Conservation (phyloP, 2,797 vertebrate genomes). For the Muscicapa striata region DNA sequence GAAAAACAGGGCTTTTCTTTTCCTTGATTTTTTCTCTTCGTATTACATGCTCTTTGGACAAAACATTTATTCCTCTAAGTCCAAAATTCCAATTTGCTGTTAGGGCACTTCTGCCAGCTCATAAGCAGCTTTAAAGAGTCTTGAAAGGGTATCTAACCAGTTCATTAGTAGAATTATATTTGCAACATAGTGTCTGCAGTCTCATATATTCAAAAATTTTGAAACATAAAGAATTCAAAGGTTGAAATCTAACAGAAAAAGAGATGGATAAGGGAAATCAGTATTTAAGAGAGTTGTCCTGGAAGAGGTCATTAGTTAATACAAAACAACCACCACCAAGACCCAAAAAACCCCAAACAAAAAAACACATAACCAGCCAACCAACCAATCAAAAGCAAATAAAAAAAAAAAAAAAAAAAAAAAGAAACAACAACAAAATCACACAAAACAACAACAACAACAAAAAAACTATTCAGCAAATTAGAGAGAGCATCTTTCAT, state of each 20-base stretch:
- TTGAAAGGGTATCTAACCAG: not conserved
- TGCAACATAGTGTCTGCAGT: not conserved
- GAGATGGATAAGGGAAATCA: not conserved
- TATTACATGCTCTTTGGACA: not conserved
- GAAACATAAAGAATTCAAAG: not conserved
- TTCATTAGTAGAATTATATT: not conserved
- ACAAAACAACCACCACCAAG: not conserved
- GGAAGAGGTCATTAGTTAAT: not conserved
- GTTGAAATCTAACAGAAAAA: not conserved
- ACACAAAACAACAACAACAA: too few species aligned
- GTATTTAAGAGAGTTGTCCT: not conserved
- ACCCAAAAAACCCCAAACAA: not conserved
- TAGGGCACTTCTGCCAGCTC: not conserved
- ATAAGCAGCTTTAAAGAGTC: not conserved
- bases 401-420: too few species aligned
- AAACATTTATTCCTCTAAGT: not conserved
- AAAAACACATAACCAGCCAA: not conserved
- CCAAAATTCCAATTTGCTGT: not conserved
- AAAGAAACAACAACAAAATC: too few species aligned
- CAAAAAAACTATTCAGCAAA: not conserved
- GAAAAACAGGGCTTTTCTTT: not conserved
- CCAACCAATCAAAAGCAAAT: not conserved
- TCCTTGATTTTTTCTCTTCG: fast-evolving
- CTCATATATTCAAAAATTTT: not conserved
- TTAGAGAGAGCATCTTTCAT: not conserved